These are phyloP conservation scores for Pogonomyrmex californicus DNA, from an alignment of 1,140 invertebrate genomes.

Conservation along the genomic window DNA sequence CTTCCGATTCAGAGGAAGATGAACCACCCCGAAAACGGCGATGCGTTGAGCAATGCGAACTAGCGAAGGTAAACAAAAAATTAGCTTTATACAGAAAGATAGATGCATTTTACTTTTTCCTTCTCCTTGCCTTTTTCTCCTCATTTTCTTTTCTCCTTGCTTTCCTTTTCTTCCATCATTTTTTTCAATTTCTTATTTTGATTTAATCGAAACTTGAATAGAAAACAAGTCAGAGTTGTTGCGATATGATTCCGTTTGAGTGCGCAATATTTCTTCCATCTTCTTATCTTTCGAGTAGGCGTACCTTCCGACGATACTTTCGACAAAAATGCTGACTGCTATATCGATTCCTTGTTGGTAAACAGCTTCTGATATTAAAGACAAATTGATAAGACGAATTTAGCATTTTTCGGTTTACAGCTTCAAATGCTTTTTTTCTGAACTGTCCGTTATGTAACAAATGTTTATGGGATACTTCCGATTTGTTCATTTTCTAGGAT, in stretches of 20 bases:
- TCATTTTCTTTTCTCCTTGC: background rate
- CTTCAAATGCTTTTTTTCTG: background rate
- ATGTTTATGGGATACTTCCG: background rate
- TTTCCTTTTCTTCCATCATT: background rate
- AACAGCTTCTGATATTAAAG: background rate
- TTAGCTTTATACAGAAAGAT: conserved; percentile 12
- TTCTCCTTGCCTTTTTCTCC: too few species aligned
- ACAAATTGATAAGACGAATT: background rate
- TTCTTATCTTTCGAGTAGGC: conserved; percentile 63
- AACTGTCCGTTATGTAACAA: background rate
- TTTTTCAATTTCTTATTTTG: conserved; percentile 46
- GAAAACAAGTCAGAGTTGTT: conserved; percentile 51
- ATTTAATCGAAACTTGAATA: conserved; percentile 47
- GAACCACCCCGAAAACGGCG: conserved; percentile 82
- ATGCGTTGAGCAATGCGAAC: conserved; percentile 79
- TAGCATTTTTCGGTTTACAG: background rate
- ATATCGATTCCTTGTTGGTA: background rate
- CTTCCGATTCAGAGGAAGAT: conserved; percentile 87
- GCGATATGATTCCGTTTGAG: conserved; percentile 66
- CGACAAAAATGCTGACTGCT: conserved; percentile 3
- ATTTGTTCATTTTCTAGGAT: too few species aligned
- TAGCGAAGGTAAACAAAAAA: conserved; percentile 82
- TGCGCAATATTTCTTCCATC: conserved; percentile 38
- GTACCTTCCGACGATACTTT: conserved; percentile 53
- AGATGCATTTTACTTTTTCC: conserved; percentile 16